Evolutionary conservation across 2,113 vertebrate genomes (phyloP).

Genomic region (Callionymus lyra): DNA sequence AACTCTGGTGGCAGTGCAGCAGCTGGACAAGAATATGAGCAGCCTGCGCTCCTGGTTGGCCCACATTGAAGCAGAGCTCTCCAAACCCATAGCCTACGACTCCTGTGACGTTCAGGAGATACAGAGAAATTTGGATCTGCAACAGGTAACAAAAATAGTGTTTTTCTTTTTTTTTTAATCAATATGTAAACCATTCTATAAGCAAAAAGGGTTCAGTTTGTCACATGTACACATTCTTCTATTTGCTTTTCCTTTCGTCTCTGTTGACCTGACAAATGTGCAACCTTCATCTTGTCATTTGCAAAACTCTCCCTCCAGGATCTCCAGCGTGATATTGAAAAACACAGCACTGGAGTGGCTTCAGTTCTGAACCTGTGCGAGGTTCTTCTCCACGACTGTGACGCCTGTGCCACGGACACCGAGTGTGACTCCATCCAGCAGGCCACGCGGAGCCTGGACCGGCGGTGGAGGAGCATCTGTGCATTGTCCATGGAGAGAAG

Average conservation of each 20-base stretch:
- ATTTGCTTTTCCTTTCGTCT: no score
- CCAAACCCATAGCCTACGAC: constrained; percentile 85
- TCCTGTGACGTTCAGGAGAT: constrained; percentile 88
- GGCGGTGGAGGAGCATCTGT: constrained; percentile 94
- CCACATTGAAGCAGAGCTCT: constrained; percentile 88
- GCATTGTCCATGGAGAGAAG: constrained; percentile 93
- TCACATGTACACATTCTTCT: background rate
- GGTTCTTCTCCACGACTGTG: constrained; percentile 92
- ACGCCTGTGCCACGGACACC: constrained; percentile 87
- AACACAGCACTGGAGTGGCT: constrained; percentile 91
- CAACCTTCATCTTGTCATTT: no score
- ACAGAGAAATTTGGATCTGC: constrained; percentile 86
- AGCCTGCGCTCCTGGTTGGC: constrained; percentile 85
- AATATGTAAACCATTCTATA: background rate
- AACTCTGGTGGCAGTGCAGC: constrained; percentile 89
- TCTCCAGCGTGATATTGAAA: constrained; percentile 94
- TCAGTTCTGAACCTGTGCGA: constrained; percentile 96
- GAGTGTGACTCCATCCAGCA: constrained; percentile 97
- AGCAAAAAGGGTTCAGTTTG: no score
- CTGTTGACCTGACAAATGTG: no score
- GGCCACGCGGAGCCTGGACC: constrained; percentile 87
- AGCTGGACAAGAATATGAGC: constrained; percentile 96
- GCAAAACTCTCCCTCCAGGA: constrained; percentile 70
- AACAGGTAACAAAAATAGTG: constrained; percentile 88
- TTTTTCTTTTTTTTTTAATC: no score